Evolutionary conservation across 2,888 invertebrate species (phyloP).

Genomic region (Dasypolia templi): DNA sequence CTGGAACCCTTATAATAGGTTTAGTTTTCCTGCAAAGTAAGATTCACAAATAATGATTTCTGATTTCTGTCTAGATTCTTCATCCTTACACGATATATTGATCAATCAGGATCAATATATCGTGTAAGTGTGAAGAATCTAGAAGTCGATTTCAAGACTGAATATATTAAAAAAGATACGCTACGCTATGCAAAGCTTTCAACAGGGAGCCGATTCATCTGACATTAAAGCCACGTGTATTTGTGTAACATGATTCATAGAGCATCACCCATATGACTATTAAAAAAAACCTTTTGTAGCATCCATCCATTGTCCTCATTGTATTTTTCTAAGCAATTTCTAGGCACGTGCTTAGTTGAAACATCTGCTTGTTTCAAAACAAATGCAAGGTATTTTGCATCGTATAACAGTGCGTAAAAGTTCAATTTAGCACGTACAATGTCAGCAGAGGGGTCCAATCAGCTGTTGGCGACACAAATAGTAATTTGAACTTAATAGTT

Average conservation of each 20-base stretch:
- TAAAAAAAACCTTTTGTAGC: slow-evolving; percentile 57
- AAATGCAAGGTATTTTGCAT: not conserved
- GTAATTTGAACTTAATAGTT: slow-evolving; percentile 48
- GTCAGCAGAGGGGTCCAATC: slow-evolving; percentile 54
- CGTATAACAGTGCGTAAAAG: not conserved
- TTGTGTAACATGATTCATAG: slow-evolving; percentile 31
- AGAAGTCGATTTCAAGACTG: not conserved
- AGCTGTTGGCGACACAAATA: slow-evolving; percentile 47
- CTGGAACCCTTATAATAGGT: not conserved
- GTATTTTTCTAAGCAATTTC: slow-evolving; percentile 57
- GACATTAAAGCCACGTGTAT: slow-evolving; percentile 21
- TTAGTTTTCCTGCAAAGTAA: too few relatives aligned
- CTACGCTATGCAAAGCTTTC: not conserved
- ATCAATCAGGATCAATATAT: too few relatives aligned
- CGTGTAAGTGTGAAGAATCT: not conserved
- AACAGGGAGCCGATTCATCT: not conserved
- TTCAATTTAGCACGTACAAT: not conserved
- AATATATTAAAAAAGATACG: not conserved
- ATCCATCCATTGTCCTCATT: slow-evolving; percentile 54
- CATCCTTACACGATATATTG: too few relatives aligned
- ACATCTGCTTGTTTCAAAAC: slow-evolving; percentile 52
- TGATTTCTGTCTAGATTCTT: too few relatives aligned
- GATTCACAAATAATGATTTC: not conserved
- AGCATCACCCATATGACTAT: slow-evolving; percentile 16
- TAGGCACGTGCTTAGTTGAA: slow-evolving; percentile 60